phyloP scores from a whole-genome alignment of 1,140 invertebrate species.

The Aphelinus atriplicis region DNA sequence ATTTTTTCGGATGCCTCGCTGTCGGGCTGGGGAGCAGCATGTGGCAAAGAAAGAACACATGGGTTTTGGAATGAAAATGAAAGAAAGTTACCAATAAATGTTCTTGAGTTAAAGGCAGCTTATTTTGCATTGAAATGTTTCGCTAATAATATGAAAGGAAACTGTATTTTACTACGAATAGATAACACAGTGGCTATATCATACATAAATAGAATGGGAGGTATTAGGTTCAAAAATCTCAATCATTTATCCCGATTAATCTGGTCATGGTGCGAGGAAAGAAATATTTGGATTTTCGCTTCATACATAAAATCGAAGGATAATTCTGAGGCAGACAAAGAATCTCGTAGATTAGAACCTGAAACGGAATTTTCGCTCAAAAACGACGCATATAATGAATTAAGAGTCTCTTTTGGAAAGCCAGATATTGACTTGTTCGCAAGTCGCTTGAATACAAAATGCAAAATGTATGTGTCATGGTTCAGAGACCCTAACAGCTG shows the following conservation, averaged over 20 bases:
- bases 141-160: no score
- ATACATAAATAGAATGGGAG: no score
- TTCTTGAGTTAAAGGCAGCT: conserved; percentile 43
- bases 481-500: conserved; percentile 39
- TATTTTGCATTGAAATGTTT: conserved; percentile 15
- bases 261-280: conserved; percentile 28
- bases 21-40: conserved; percentile 32
- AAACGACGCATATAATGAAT: no score
- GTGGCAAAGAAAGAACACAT: conserved; percentile 5
- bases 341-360: no score
- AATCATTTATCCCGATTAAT: conserved; percentile 31
- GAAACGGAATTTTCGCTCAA: no score
- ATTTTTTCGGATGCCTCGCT: conserved; percentile 37
- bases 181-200: no score
- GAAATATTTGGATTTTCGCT: conserved; percentile 25
- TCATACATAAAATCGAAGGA: conserved; percentile 30
- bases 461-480: conserved; percentile 40
- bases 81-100: conserved; percentile 51
- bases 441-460: background rate
- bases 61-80: conserved; percentile 32
- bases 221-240: background rate
- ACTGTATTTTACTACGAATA: no score
- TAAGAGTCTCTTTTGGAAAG: background rate
- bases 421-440: conserved; percentile 41
- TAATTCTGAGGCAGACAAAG: no score